These are phyloP conservation scores for Lucinisca nassula DNA, from an alignment of 2,888 invertebrate species.

Conservation along the genomic window DNA sequence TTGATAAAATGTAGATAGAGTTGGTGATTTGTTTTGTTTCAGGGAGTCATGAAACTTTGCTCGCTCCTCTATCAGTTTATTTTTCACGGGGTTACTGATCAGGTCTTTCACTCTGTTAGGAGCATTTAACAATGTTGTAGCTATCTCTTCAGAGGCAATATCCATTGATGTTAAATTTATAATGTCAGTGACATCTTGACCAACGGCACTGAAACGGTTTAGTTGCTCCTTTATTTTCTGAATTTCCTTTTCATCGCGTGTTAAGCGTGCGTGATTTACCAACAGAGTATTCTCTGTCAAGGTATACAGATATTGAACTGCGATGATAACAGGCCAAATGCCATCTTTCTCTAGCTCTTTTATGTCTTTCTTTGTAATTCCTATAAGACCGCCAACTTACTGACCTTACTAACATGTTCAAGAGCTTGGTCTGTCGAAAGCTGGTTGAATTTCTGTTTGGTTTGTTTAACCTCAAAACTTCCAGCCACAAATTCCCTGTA, in stretches of 20 bases:
- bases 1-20: not conserved
- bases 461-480: not conserved
- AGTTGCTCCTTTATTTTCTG: not conserved
- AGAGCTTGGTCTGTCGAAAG: not conserved
- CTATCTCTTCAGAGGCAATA: not conserved
- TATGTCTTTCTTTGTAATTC: not conserved
- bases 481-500: not conserved
- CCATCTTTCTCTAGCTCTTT: not conserved
- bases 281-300: not conserved
- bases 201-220: not conserved
- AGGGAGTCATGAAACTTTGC: not conserved
- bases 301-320: not conserved
- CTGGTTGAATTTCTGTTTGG: not conserved
- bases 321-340: not conserved
- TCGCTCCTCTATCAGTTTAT: not conserved
- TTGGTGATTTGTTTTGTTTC: not conserved
- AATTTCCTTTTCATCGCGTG: not conserved
- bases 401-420: not conserved
- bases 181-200: not conserved
- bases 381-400: not conserved
- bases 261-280: not conserved
- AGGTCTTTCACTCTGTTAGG: not conserved
- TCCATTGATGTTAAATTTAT: not conserved
- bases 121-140: not conserved
- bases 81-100: not conserved